Evolutionary conservation across 2,113 vertebrate genomes (phyloP), one percentile per base, ranked within the genome.

Genomic region (Hippolais icterina): DNA sequence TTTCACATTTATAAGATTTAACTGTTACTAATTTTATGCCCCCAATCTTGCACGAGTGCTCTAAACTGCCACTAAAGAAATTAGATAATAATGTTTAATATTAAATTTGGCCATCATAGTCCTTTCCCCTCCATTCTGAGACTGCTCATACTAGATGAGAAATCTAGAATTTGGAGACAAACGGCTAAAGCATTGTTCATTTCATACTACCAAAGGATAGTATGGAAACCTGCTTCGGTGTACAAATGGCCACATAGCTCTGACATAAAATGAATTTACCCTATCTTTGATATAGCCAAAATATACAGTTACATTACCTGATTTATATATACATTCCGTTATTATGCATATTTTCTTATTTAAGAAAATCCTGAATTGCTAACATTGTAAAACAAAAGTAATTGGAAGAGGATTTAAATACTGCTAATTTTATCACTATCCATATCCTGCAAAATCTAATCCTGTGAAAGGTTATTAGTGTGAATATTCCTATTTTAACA

Each of bases 401-500:
- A 53, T 15, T 60, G 20, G 49, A 64, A 82, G n/a, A 71, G 29
- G 37, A 85, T 76, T 85, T 79, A 91, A 76, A 39, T 39, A 72
- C 10, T 78, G 44, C 15, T 89, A 91, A 91, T 76, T 79, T 15
- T 79, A 89, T 76, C 81, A 69, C 60, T 65, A 59, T 17, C 66
- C 50, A 9, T 49, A 75, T 39, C 83, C 57, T 79, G 60, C 53
- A 85, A 89, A 93, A 68, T 23, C 25, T 78, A 87, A 89, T 82
- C 78, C 81, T 72, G 23, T 50, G 53, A 87, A 91, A 93, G 66
- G 49, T 76, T 89, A 87, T 41, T 82, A 75, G 80, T 23, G n/a
- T 35, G n/a, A 83, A 64, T 82, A 82, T 71, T 90, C 53, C 65
- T 81, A 78, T 94, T 96, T 75, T 69, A 91, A 66, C 60, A 75